Evolutionary conservation across 2,888 invertebrate species (phyloP).

Genomic region (Lasioglossum vierecki): DNA sequence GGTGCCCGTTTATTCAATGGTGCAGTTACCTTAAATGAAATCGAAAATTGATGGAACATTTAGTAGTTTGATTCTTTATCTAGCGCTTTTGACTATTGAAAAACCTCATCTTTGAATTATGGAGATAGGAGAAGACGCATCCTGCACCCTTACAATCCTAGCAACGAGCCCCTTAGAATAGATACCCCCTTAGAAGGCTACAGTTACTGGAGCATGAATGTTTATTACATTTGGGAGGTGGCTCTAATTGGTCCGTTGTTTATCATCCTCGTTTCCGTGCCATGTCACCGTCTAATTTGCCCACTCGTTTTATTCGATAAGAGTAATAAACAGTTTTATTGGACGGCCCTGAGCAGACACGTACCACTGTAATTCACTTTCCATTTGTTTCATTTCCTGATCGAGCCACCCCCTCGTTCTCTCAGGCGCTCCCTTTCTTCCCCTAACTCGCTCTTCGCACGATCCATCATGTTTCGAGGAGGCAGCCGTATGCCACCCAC

Average conservation of each 20-base stretch:
- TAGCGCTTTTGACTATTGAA: no score
- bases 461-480: neutral
- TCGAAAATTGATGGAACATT: no score
- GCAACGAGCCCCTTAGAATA: no score
- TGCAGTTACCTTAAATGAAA: no score
- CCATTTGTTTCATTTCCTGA: conserved; percentile 13
- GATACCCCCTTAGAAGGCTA: neutral
- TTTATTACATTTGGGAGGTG: neutral
- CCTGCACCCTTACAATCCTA: no score
- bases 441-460: neutral
- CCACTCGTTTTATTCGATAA: neutral
- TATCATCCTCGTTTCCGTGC: neutral
- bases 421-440: neutral
- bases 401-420: neutral
- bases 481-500: conserved; percentile 22
- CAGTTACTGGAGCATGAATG: neutral
- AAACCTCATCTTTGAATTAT: no score
- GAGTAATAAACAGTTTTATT: neutral
- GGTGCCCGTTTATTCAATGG: no score
- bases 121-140: no score
- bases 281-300: neutral
- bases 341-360: neutral
- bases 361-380: conserved; percentile 5
- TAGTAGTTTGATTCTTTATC: no score
- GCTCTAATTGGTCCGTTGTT: neutral